Conservation (phyloP, 2,888 invertebrate species). For the Biston betularia region DNA sequence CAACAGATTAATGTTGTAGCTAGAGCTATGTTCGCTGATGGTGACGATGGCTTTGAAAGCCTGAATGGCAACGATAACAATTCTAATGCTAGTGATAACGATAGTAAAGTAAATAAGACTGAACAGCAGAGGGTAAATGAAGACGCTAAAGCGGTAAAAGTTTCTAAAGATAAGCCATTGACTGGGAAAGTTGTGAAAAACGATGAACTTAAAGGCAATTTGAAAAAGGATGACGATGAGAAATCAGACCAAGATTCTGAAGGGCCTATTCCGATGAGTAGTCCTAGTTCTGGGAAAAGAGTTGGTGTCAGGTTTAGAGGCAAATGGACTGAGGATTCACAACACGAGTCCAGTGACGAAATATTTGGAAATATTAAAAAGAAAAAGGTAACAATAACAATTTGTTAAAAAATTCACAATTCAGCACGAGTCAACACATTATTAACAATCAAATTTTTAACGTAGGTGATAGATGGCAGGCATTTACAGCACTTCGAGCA, state of each 20-base stretch:
- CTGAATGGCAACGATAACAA: conserved; percentile 94
- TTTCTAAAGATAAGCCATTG: conserved; percentile 34
- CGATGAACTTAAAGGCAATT: conserved; percentile 38
- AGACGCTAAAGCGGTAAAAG: conserved; percentile 54
- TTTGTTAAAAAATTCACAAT: neutral
- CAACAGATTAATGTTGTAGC: conserved; percentile 59
- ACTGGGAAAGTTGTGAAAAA: conserved; percentile 30
- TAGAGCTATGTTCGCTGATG: conserved; percentile 72
- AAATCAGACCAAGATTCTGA: conserved; percentile 76
- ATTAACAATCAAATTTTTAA: conserved; percentile 49
- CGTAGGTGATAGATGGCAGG: conserved; percentile 70
- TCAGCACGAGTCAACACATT: conserved; percentile 17
- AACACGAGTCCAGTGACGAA: conserved; percentile 72
- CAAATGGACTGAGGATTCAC: conserved; percentile 69
- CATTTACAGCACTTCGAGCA: conserved; percentile 60
- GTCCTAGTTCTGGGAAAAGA: conserved; percentile 66
- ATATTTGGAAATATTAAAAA: conserved; percentile 66
- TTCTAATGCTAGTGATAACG: conserved; percentile 88
- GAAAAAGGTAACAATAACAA: conserved; percentile 65
- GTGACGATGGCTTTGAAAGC: conserved; percentile 95
- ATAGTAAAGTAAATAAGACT: conserved; percentile 55
- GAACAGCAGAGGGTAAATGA: conserved; percentile 39
- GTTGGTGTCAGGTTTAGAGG: conserved; percentile 75
- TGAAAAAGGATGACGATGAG: conserved; percentile 79
- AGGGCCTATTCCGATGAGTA: conserved; percentile 65